A percentile compares a stretch with the other conserved stretches of the same genome.
These are phyloP conservation scores for Pavo muticus DNA, from an alignment of 2,113 vertebrate species.

Conservation along the genomic window DNA sequence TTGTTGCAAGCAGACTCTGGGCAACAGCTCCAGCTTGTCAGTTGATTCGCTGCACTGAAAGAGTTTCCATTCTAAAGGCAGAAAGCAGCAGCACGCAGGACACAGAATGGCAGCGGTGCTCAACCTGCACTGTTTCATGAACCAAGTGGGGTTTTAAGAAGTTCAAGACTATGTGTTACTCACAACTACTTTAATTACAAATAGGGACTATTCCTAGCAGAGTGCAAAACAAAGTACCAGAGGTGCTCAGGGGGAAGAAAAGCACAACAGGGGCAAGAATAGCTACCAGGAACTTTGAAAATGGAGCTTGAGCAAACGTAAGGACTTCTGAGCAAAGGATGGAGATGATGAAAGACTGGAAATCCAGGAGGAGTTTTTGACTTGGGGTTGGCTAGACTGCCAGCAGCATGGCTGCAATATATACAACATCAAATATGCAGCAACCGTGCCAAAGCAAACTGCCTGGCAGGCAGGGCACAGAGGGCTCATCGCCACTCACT, in stretches of 20 bases:
- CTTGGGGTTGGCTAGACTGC: not conserved
- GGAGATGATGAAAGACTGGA: not conserved
- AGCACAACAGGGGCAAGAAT: not conserved
- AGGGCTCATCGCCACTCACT: not conserved
- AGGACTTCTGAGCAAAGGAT: not conserved
- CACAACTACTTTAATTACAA: not conserved
- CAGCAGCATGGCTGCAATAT: not conserved
- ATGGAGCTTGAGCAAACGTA: not conserved
- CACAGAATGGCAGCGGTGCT: not conserved
- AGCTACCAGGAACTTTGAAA: not conserved
- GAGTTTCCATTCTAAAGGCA: not conserved
- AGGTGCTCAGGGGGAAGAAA: not conserved
- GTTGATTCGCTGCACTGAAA: not conserved
- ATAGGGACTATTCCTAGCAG: not conserved
- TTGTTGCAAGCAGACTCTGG: not conserved
- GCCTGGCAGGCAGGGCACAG: not conserved
- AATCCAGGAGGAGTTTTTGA: not conserved
- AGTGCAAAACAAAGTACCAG: not conserved
- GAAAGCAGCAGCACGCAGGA: not conserved
- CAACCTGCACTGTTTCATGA: not conserved
- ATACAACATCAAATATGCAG: fast-evolving
- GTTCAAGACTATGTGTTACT: not conserved
- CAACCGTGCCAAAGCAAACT: not conserved
- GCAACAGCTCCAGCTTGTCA: not conserved
- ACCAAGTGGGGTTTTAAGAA: constrained; percentile 23